phyloP scores from a whole-genome alignment of 2,797 vertebrate genomes.

The Microctenopoma lineatum region DNA sequence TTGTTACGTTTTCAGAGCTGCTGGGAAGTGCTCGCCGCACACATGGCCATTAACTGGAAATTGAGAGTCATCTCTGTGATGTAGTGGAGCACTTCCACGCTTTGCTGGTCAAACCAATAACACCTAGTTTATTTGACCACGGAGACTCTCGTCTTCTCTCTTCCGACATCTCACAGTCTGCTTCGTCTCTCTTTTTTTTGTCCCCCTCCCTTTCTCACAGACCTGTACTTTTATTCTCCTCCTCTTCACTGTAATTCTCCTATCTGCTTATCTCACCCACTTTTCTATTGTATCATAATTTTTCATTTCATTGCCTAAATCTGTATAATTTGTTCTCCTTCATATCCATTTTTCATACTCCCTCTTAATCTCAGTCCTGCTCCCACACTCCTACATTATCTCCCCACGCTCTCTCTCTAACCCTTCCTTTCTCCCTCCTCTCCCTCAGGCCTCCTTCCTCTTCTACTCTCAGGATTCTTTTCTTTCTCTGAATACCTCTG shows the following conservation, averaged over 20 bases:
- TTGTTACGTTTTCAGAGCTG: conserved; percentile 21
- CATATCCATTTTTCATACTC: conserved; percentile 39
- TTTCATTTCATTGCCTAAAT: conserved; percentile 57
- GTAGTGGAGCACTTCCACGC: conserved; percentile 58
- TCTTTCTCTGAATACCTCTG: conserved; percentile 44
- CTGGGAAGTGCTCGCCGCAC: conserved; percentile 27
- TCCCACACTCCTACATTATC: conserved; percentile 53
- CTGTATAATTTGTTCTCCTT: conserved; percentile 56
- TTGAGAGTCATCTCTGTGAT: conserved; percentile 59
- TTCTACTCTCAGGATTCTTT: conserved; percentile 29
- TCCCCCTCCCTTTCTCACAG: conserved; percentile 4
- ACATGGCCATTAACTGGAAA: conserved; percentile 63
- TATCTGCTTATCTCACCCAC: conserved; percentile 50
- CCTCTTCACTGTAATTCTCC: conserved; percentile 39
- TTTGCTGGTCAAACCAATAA: conserved; percentile 76
- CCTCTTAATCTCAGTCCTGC: conserved; percentile 64
- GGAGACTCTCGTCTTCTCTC: conserved; percentile 41
- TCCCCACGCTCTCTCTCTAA: conserved; percentile 13
- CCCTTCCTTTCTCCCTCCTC: not conserved
- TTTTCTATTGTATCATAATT: conserved; percentile 49
- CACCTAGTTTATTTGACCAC: conserved; percentile 66
- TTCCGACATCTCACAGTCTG: not conserved
- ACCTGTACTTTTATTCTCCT: conserved; percentile 19
- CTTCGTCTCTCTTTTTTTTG: not conserved
- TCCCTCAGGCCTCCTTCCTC: conserved; percentile 23